Evolutionary conservation across 92 coral and sea anemone species (phyloP).

Genomic region (Epizoanthus scotinus): DNA sequence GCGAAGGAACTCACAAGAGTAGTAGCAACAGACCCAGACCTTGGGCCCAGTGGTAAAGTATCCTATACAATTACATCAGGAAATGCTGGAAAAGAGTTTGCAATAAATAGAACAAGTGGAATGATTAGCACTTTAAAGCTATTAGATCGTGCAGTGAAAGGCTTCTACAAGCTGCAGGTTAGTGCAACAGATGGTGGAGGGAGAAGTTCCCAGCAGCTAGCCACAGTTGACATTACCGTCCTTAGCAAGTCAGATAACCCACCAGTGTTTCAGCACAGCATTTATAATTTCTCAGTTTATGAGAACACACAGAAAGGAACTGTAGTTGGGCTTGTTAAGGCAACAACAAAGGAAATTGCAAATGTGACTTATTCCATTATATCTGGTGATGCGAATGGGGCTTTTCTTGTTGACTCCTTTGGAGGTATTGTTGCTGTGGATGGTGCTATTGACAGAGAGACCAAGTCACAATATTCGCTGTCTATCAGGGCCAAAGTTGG

Average conservation of each 20-base stretch:
- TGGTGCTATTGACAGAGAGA: constrained; percentile 83
- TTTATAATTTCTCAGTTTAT: constrained; percentile 80
- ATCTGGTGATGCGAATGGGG: constrained; percentile 81
- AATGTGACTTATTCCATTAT: constrained; percentile 69
- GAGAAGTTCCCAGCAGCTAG: constrained; percentile 56
- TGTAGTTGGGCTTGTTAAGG: constrained; percentile 81
- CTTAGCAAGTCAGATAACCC: constrained; percentile 77
- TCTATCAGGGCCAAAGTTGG: constrained; percentile 76
- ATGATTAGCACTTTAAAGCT: constrained; percentile 60
- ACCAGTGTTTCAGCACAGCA: constrained; percentile 69
- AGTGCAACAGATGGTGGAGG: constrained; percentile 89
- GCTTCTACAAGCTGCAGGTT: constrained; percentile 65
- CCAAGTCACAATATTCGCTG: constrained; percentile 56
- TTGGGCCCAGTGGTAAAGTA: constrained; percentile 68
- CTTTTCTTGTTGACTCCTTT: constrained; percentile 66
- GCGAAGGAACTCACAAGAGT: constrained; percentile 65
- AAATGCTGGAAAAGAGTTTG: constrained; percentile 50
- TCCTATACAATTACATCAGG: constrained; percentile 62
- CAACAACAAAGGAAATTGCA: constrained; percentile 63
- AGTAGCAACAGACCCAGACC: constrained; percentile 87
- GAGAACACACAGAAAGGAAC: constrained; percentile 89
- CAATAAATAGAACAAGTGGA: constrained; percentile 58
- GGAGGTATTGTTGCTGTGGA: constrained; percentile 92
- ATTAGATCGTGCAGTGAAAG: constrained; percentile 57
- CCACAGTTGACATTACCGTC: constrained; percentile 82